Evolutionary conservation across 2,113 vertebrate genomes (phyloP), one percentile per base, ranked within the genome.

Genomic region (Rhea pennata): DNA sequence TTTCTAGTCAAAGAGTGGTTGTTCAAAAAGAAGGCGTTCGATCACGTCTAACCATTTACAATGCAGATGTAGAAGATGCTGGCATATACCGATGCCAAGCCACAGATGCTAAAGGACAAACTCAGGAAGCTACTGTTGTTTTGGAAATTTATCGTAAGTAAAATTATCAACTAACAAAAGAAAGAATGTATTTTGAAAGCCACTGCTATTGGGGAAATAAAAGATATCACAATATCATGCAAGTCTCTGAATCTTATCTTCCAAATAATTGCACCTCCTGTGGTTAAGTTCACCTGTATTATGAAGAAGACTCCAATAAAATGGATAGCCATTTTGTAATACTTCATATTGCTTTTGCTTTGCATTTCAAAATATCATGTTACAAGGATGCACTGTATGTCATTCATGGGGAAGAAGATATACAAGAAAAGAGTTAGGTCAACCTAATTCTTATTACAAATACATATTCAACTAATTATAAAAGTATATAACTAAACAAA

Each of bases 61-160:
- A 99, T 7, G 99, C 99, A 92, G 98, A 99, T 84, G 94, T 99
- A 79, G 99, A 99, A 97, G 99, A 99, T 91, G 99, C 99, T 8
- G 99, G 99, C 0, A 99, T 99, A 94, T 99, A 99, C 97, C 98
- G 99, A 21, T 99, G 99, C 95, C 99, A 99, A 97, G 99, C 99
- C 79, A 98, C 98, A 23, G 99, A 99, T 33, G 96, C 98, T 94
- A 97, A 97, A 93, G 99, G 99, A 56, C 98, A 99, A 90, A 98
- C 98, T 11, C 98, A 98, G 91, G 99, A 99, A 98, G 99, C 99
- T 69, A 99, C 99, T 3, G 99, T 99, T 26, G 99, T 99, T 96
- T 93, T 99, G 98, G 99, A 99, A 97, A 99, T 99, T 84, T 99
- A 99, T 97, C 99, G 99, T 99, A 97, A 99, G 99, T 98, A 69